Base-by-base conservation (phyloP, 1,140 invertebrate species). In the Drosophila sucinea region DNA sequence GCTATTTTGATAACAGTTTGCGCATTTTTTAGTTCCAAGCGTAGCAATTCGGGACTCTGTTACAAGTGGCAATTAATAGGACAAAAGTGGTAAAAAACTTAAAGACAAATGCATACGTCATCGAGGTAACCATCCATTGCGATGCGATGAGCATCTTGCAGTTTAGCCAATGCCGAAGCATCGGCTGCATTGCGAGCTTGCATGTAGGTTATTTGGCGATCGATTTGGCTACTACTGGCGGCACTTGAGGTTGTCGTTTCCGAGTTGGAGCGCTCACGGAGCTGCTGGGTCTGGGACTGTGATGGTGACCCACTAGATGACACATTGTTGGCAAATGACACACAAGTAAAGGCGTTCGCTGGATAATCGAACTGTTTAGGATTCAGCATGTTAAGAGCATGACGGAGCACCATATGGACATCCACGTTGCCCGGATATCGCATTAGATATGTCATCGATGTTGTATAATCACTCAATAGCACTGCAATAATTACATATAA, bases 391-490 rank as follows among this genome's bases (percentile, higher is more conserved):
- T 95, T 93, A 0, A 95, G 90, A 1, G 95, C 95, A 79, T 95
- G 93, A 47, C 94, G 93, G 58, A 96, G 93, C 69, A 96, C 94
- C 73, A 93, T 93, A 63, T 94, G 93, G 1, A 95, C 93, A 85
- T 96, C 95, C 5, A 93, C 92, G 41, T 94, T 93, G 8, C 92
- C 92, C 8, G 95, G 95, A 92, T 95, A 96, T 57, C 94, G 92
- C 95, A 96, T 96, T 17, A 96, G 90, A 74, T 93, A 93, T 10
- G 93, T 94, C 38, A 96, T 91, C 79, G 95, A 95, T 11, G 92
- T 92, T 1, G 94, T 93, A 83, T 96, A 95, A 86, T 96, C 95
- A 76, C 93, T 93, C 11, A 92, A 76, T 11, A 96, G 77, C 62
- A 96, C 95, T 95, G 90, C 35, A 38, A n/a, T 41, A 92, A 93